Base-by-base conservation (phyloP, 2,888 invertebrate species). In the Ormyrus rosae region DNA sequence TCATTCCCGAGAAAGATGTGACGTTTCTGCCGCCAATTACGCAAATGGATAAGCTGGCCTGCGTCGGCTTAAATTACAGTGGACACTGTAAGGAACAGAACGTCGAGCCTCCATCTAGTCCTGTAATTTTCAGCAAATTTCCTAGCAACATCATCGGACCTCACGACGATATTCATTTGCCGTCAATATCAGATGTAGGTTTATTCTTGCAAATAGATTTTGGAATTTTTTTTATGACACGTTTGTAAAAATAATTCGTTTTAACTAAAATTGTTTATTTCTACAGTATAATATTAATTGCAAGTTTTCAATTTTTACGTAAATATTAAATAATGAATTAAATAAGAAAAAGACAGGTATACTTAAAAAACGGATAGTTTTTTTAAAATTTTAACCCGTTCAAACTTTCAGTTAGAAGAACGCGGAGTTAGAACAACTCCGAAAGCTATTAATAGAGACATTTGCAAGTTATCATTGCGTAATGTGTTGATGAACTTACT, bases 61-160 rank as follows among this genome's bases (percentile, higher is more conserved):
- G 97, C 87, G 94, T 97, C 11, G 97, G 96, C 0, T 92, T 97
- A 80, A 98, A 98, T 90, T 98, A 98, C 90, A 92, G 92, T 74
- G 97, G 97, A 60, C 97, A 97, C 86, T 97, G 97, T 86, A 92
- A 93, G 72, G 97, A 98, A 88, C 96, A 97, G 88, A 95, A 96
- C 34, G 88, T 94, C 13, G 93, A 94, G 0, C 96, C 96, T 0
- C 93, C 93, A 0, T 92, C 92, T 19, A 95, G 96, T 82, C 98
- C 98, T 0, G 95, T 97, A 89, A 94, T 97, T 85, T 98, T 97
- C 91, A 96, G 94, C 90, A 98, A 98, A 91, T 97, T 97, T 87
- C 92, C 96, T 0, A 96, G 96, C 83, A 92, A 94, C 53, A 93
- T 98, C 48, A 92, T 95, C 45, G 97, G 97, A 0, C 95, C 96